Conservation (phyloP, 1,140 invertebrate genomes). For the Ladona fulva region DNA sequence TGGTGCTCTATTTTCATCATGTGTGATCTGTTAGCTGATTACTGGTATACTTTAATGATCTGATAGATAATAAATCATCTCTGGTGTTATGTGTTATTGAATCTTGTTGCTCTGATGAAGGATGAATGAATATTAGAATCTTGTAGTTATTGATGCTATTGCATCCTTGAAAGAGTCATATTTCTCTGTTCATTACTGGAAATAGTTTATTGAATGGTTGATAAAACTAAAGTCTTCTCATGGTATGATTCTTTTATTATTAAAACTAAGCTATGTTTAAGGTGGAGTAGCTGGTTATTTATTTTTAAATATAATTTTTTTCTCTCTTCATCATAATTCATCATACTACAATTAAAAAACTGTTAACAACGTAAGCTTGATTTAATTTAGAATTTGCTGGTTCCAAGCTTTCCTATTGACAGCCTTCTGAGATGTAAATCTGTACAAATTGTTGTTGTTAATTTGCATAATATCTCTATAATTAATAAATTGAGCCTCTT, state of each 20-base stretch:
- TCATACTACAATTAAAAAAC: too few species aligned
- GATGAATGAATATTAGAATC: too few species aligned
- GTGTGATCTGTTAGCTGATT: neutral
- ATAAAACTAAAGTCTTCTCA: neutral
- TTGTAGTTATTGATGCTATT: too few species aligned
- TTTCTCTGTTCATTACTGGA: neutral
- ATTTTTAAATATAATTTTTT: too few species aligned
- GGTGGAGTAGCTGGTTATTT: too few species aligned
- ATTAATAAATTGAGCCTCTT: neutral
- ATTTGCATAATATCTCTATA: neutral
- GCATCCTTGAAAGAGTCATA: neutral
- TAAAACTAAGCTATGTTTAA: neutral
- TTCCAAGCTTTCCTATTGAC: too few species aligned
- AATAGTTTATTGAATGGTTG: neutral
- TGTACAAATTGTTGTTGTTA: neutral
- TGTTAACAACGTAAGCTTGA: too few species aligned
- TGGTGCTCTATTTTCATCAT: neutral
- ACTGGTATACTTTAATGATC: neutral
- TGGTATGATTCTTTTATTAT: neutral
- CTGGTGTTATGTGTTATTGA: neutral
- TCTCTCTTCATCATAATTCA: too few species aligned
- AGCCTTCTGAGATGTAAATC: too few species aligned
- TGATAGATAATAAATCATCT: neutral
- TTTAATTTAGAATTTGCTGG: too few species aligned
- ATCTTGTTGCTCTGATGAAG: neutral